A percentile compares a stretch with the other conserved stretches of the same genome.
Conservation (phyloP, 2,888 invertebrate genomes). For the Macrophya alboannulata region DNA sequence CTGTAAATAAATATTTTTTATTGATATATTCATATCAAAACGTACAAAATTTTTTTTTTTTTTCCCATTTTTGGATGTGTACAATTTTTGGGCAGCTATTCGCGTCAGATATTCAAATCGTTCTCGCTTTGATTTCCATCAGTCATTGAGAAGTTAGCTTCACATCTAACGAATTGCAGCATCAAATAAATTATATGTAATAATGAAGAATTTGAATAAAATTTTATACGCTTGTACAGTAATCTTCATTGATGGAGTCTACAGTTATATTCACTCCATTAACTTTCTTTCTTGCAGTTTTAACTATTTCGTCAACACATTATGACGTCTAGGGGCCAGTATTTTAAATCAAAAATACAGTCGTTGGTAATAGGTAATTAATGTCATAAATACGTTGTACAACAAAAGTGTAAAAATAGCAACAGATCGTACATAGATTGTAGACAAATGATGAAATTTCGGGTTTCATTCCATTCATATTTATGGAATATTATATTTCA, state of each 20-base stretch:
- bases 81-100: constrained; percentile 4
- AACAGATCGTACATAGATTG: background rate
- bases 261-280: background rate
- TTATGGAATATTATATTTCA: background rate
- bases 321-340: constrained; percentile 32
- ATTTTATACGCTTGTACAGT: constrained; percentile 45
- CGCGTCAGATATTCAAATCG: background rate
- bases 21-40: constrained; percentile 31
- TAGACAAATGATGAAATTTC: background rate
- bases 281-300: constrained; percentile 18
- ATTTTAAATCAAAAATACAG: constrained; percentile 29
- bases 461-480: constrained; percentile 11
- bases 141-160: background rate
- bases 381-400: background rate
- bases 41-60: constrained; percentile 28
- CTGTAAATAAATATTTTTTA: constrained; percentile 36
- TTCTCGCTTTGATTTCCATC: background rate
- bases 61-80: constrained; percentile 11
- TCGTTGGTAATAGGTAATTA: background rate
- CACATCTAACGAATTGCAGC: background rate
- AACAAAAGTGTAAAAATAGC: constrained; percentile 2
- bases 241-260: no score
- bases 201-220: constrained; percentile 33
- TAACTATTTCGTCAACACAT: background rate
- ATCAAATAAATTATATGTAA: constrained; percentile 29